phyloP scores from a whole-genome alignment of 2,797 vertebrate genomes.

The Chlorospingus flavigularis region DNA sequence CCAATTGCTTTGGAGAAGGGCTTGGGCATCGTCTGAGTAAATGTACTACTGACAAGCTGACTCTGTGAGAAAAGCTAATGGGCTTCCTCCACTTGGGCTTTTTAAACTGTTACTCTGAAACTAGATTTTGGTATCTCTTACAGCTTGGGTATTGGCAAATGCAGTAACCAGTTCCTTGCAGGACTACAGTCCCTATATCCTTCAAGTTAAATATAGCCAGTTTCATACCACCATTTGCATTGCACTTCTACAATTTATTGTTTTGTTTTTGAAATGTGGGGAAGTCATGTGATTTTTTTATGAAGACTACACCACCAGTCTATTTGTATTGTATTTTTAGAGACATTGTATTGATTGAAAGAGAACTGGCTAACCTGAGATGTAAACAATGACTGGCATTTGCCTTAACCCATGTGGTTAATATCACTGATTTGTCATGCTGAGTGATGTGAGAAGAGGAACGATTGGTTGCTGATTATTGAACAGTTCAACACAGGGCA shows the following conservation, averaged over 20 bases:
- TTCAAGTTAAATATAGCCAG: not conserved
- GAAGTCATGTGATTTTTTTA: constrained; percentile 19
- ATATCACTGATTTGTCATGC: constrained; percentile 77
- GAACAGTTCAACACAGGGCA: constrained; percentile 70
- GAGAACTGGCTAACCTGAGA: constrained; percentile 66
- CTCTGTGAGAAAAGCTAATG: not conserved
- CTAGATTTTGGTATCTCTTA: not conserved
- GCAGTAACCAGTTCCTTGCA: not conserved
- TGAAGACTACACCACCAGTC: not conserved
- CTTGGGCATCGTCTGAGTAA: not conserved
- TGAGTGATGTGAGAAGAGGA: constrained; percentile 70
- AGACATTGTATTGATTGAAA: constrained; percentile 61
- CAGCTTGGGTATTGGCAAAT: not conserved
- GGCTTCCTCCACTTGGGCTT: not conserved
- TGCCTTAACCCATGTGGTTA: constrained; percentile 74
- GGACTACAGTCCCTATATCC: accelerated
- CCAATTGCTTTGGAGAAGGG: not conserved
- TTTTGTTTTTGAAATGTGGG: not conserved
- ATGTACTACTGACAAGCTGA: not conserved
- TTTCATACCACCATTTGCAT: not conserved
- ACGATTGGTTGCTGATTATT: constrained; percentile 76
- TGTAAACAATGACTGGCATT: constrained; percentile 74
- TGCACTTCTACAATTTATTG: not conserved
- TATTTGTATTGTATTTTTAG: constrained; percentile 50
- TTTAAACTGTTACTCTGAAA: not conserved